Base-by-base conservation (phyloP, 2,888 invertebrate species). In the Cheilosia impressa region DNA sequence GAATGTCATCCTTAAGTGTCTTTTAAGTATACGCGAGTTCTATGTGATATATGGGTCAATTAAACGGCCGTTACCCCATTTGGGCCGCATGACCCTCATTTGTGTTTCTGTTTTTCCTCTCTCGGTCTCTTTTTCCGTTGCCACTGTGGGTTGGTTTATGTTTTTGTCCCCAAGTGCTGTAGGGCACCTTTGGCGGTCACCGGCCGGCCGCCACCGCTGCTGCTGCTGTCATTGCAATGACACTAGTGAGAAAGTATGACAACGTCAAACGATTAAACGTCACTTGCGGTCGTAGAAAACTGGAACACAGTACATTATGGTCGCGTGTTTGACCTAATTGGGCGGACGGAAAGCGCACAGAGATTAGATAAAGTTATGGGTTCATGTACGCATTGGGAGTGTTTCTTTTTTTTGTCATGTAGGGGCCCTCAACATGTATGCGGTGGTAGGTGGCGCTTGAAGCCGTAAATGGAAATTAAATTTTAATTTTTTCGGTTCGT, bases 31-130 rank as follows among this genome's bases (percentile, higher is more conserved):
- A 63, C 58, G 63, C 68, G 63, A 62, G 69, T 84, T 84, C 65
- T 69, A 75, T 58, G 79, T 84, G 84, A 84, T 79, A 84, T 84
- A 84, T 84, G 84, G 84, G 84, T 84, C 79, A 79, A 79, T 84
- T 84, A 79, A 84, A 84, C 65, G 69, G 50, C 83, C 78, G 83
- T 69, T 79, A 73, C 83, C 58, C 10, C 27, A 75, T 73, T 69
- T 79, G 68, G 68, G 79, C 57, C 50, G 22, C 79, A 58, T 84
- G 84, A 75, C 79, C 79, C 79, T 65, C 73, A 83, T 83, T 78
- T 65, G 17, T 65, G 53, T 65, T 27, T 27, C 41, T 41, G 45
- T 24, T 19, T 45, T 27, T 27, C 27, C 27, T 1, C 27, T 27
- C 27, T 27, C 27, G 6, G 6, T 7, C 27, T 6, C 27, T 27